Evolutionary conservation across 2,888 invertebrate genomes (phyloP), one percentile per base, ranked within the genome.

Genomic region (Dermolepida albohirtum): DNA sequence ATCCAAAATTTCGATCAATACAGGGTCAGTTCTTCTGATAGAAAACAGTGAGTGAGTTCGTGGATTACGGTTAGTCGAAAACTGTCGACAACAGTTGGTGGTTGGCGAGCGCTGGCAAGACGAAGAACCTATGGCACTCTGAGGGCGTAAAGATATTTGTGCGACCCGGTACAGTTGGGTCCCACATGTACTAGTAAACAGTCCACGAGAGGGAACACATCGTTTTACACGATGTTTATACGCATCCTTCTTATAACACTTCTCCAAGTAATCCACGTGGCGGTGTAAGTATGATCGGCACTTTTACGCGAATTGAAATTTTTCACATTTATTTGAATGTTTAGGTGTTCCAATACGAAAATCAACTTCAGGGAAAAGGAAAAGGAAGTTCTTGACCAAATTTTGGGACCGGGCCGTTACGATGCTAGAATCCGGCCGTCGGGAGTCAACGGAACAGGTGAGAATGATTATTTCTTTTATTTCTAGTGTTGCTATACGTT

Each of bases 401-500:
- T 96, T 84, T 88, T 96, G 80, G 95, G 95, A 73, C 93, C 93
- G 72, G 93, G 93, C 75, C 89, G 93, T 76, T 96, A 96, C 88
- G 96, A 96, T 86, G 95, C 95, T 74, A 88, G 96, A 80, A 96
- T 96, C 82, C 87, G 96, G 81, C 96, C 96, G 64, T 95, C 95
- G 66, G 96, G 96, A 77, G 91, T 94, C 84, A 96, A 96, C 84
- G 95, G 94, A 83, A 95, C 95, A 90, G 96, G 96, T 95, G 87
- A 89, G 90, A 70, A 41, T 57, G 27, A 43, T 57, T 54, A 16
- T 39, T 34, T 52, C 44, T 17, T 11, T 59, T n/a, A 47, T 14
- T 29, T 27, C 12, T 59, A 44, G 59, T 54, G 14, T 47, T 57
- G 57, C 40, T 40, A 57, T 49, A 41, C 14, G 40, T 64, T 41